Base-by-base conservation (phyloP, 2,888 invertebrate genomes). In the Luperina nickerlii region DNA sequence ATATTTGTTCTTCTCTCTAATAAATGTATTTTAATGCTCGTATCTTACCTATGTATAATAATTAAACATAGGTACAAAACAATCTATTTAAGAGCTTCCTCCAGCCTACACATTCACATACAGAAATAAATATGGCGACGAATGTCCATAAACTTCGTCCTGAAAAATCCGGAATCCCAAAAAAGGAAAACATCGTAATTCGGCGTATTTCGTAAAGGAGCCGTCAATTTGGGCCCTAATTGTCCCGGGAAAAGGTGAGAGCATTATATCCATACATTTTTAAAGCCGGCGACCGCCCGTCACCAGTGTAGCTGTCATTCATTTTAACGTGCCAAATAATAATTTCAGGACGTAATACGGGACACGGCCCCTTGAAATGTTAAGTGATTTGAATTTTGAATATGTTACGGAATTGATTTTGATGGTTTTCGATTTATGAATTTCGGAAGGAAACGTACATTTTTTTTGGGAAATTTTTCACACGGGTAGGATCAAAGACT, bases 291-390 rank as follows among this genome's bases (percentile, higher is more conserved):
- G 85, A 83, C 86, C 86, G 82, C 79, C 90, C 87, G 85, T 83
- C 85, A 88, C 90, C 90, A 82, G 74, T 86, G 85, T 78, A 70
- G 32, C 82, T 77, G 88, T 87, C 90, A 90, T 87, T 89, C 90
- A 89, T 88, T 89, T 82, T 90, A 90, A 91, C 91, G 84, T 87
- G 83, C 78, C 83, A 89, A 89, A 91, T 91, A 92, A 92, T 92
- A 90, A 90, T 90, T 88, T 90, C 79, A 86, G 82, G 84, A 84
- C 80, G 76, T 73, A 79, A 74, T 78, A 82, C 80, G 38, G 38
- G 38, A 38, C 38, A 38, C 38, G 81, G 78, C 71, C 77, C 69
- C 77, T 81, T 77, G 75, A 78, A 83, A 86, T 79, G 82, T 84
- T 79, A 81, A 81, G 76, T 74, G 81, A 83, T 83, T 85, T 76